A percentile compares a stretch with the other conserved stretches of the same genome.
Evolutionary conservation across 1,140 invertebrate species (phyloP).

Genomic region (Octopus bimaculoides): DNA sequence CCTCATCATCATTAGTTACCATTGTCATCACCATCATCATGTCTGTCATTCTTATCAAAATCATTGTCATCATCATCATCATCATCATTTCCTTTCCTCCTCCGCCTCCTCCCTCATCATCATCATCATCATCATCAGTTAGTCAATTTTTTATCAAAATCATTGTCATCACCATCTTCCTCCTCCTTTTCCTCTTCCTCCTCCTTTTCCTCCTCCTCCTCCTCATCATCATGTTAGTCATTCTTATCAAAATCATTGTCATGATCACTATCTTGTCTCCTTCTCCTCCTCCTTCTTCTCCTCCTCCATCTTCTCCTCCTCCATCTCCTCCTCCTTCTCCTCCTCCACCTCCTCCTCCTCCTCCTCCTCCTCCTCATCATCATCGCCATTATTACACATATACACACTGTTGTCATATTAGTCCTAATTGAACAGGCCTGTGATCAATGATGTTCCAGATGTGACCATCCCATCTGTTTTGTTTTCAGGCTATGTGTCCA

Average conservation of each 20-base stretch:
- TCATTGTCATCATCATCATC: too few relatives aligned
- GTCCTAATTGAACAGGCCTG: too few relatives aligned
- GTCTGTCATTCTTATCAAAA: slow-evolving; percentile 10
- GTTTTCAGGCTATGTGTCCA: too few relatives aligned
- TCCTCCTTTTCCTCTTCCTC: too few relatives aligned
- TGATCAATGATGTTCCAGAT: too few relatives aligned
- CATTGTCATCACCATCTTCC: too few relatives aligned
- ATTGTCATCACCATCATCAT: neutral
- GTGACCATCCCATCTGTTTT: too few relatives aligned
- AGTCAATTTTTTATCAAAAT: too few relatives aligned
- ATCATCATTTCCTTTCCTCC: too few relatives aligned
- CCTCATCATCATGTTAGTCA: slow-evolving; percentile 10
- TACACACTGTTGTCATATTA: too few relatives aligned
- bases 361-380: neutral
- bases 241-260: neutral
- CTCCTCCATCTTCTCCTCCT: slow-evolving; percentile 5
- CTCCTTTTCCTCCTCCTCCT: slow-evolving; percentile 15
- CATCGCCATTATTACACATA: neutral
- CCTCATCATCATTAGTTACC: neutral
- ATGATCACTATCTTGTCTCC: neutral
- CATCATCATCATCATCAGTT: too few relatives aligned
- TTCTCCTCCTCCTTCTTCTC: neutral
- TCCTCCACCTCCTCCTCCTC: neutral
- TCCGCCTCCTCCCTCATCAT: too few relatives aligned
- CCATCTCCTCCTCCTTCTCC: neutral